Base-by-base conservation (phyloP, 2,797 vertebrate genomes). In the Scolopax bukidnonensis region DNA sequence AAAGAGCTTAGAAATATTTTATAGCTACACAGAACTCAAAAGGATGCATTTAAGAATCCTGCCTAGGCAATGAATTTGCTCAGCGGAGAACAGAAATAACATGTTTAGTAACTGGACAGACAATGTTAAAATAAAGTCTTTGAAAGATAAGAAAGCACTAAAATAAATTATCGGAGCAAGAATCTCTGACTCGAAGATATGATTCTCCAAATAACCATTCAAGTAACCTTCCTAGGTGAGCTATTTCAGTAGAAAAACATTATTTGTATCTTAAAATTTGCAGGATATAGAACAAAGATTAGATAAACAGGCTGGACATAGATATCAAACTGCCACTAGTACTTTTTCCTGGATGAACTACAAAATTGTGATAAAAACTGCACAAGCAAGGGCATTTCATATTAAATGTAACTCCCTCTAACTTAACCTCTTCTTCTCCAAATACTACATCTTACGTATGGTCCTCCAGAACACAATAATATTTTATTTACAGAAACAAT, bases 231-330 rank as follows among this genome's bases (percentile, higher is more conserved):
- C 40, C 6, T 17, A 89, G 48, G 45, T 70, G 56, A 86, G 60
- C 36, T 1, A 77, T 70, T 91, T 84, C 20, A 88, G 70, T 24
- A 88, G 74, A 65, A 95, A 86, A 1, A 1, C n/a, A 67, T 82
- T 87, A 88, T 70, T 93, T 84, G 38, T 67, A 74, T 30, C 51
- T 79, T 67, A 50, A 74, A 82, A 91, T 82, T 82, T 89, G 56
- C 57, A 87, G 48, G 67, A 94, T 59, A 90, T 60, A 84, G 56
- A 90, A 67, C 20, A 68, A 91, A 94, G 88, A 87, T 89, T 79
- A 94, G 87, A 93, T 90, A 82, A 93, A 88, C 38, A 83, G 25
- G 53, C 28, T 83, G 53, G 43, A 64, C 56, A 36, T 50, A 47
- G 4, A 12, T 64, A 94, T 65, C 32, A 36, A 84, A 77, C 78